Percentiles rank a stretch among this genome's conserved stretches.
Conservation (phyloP, 2,113 vertebrate genomes). For the Shinisaurus crocodilurus region DNA sequence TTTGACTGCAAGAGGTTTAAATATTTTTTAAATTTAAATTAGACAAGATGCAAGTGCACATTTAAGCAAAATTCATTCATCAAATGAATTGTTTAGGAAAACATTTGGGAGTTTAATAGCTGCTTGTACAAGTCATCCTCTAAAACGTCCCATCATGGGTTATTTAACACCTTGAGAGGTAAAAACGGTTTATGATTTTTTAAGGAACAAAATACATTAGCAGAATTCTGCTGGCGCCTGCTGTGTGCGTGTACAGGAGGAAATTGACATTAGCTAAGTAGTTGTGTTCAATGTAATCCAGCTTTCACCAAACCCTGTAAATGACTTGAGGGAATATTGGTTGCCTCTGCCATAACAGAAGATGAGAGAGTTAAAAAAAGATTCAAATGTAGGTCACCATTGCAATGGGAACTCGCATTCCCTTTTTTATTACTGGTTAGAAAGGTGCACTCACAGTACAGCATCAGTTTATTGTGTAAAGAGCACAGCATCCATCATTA, state of each 20-base stretch:
- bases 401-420: neutral
- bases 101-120: rapidly evolving
- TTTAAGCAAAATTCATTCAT: neutral
- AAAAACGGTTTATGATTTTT: neutral
- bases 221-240: neutral
- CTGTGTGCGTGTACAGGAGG: neutral
- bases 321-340: slow-evolving; percentile 9
- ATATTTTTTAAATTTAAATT: neutral
- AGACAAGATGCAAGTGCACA: neutral
- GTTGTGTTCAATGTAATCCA: neutral
- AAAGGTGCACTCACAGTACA: neutral
- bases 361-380: neutral
- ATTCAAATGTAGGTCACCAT: neutral
- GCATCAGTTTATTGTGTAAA: neutral
- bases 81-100: slow-evolving; percentile 19
- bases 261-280: neutral
- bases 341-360: slow-evolving; percentile 1
- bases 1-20: neutral
- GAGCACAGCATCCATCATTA: neutral
- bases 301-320: slow-evolving; percentile 6
- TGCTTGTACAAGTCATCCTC: neutral
- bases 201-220: neutral
- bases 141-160: neutral
- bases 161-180: slow-evolving; percentile 16
- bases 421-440: neutral